These are phyloP conservation scores for Cryptocephalus primarius DNA, from an alignment of 2,888 invertebrate species.

Conservation along the genomic window DNA sequence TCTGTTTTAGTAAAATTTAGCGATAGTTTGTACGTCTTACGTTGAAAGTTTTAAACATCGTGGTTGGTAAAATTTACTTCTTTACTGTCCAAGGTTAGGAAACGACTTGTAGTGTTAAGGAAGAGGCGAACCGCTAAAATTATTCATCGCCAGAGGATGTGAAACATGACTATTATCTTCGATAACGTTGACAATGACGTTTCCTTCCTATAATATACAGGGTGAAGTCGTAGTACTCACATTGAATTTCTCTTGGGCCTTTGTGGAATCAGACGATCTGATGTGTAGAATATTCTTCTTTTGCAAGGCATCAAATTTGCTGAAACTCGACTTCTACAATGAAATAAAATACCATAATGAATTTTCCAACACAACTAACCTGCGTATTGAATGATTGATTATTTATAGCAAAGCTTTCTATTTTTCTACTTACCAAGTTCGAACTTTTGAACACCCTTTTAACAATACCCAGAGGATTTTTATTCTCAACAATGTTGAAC, in stretches of 20 bases:
- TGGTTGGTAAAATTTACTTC: too few species aligned
- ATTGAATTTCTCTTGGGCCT: slow-evolving; percentile 57
- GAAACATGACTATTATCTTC: background rate
- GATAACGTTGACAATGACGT: background rate
- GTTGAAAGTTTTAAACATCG: too few species aligned
- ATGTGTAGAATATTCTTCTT: slow-evolving; percentile 57
- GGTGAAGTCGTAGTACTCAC: slow-evolving; percentile 36
- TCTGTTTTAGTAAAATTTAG: too few species aligned
- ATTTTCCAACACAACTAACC: background rate
- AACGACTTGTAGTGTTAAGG: background rate
- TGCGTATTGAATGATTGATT: background rate
- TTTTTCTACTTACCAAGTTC: slow-evolving; percentile 13
- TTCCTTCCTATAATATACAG: background rate
- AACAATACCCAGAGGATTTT: slow-evolving; percentile 11
- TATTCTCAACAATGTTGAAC: slow-evolving; percentile 19
- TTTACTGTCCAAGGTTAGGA: background rate
- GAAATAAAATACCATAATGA: slow-evolving; percentile 18
- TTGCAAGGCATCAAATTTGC: slow-evolving; percentile 61
- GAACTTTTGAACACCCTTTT: slow-evolving; percentile 14
- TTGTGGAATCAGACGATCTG: slow-evolving; percentile 53
- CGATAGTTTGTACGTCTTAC: too few species aligned
- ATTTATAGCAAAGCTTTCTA: background rate
- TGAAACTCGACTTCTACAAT: slow-evolving; percentile 63
- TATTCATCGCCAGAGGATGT: background rate
- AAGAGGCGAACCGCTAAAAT: background rate